Percentiles rank a stretch among this genome's conserved stretches.
These are phyloP conservation scores for Apodemia zela DNA, from an alignment of 2,888 invertebrate species.

Conservation along the genomic window DNA sequence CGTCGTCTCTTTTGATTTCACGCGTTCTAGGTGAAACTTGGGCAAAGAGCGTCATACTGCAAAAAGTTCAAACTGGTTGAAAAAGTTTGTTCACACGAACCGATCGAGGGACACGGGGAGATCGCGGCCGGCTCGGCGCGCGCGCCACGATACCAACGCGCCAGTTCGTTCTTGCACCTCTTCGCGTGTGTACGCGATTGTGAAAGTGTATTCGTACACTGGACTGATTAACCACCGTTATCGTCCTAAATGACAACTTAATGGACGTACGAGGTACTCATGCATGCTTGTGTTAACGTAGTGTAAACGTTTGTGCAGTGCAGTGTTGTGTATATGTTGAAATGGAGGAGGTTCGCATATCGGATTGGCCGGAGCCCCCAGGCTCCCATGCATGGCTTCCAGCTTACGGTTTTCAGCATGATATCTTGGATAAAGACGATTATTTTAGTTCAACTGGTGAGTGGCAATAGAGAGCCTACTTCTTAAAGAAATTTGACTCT, in stretches of 20 bases:
- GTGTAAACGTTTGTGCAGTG: conserved; percentile 70
- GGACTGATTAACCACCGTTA: conserved; percentile 63
- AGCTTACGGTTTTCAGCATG: conserved; percentile 88
- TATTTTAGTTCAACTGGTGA: conserved; percentile 83
- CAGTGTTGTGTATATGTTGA: conserved; percentile 72
- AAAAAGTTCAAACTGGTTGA: conserved; percentile 36
- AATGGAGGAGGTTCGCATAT: conserved; percentile 84
- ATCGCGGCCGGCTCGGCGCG: conserved; percentile 64
- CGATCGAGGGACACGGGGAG: conserved; percentile 32
- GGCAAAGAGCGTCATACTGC: conserved; percentile 25
- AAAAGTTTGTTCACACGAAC: conserved; percentile 38
- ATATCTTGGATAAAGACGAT: conserved; percentile 83
- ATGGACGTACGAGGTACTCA: conserved; percentile 76
- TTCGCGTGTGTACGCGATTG: conserved; percentile 56
- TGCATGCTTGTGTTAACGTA: conserved; percentile 68
- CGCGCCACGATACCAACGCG: conserved; percentile 47
- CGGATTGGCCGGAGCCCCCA: conserved; percentile 84
- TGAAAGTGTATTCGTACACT: conserved; percentile 37
- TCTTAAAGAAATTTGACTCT: conserved; percentile 22
- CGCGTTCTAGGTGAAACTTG: conserved; percentile 25
- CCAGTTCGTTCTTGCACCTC: conserved; percentile 64
- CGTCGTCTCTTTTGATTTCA: conserved; percentile 22
- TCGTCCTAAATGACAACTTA: conserved; percentile 73
- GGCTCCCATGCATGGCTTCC: conserved; percentile 89
- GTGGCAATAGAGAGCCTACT: conserved; percentile 42